Conservation (phyloP, 2,113 vertebrate genomes). For the Pungitius pungitius region DNA sequence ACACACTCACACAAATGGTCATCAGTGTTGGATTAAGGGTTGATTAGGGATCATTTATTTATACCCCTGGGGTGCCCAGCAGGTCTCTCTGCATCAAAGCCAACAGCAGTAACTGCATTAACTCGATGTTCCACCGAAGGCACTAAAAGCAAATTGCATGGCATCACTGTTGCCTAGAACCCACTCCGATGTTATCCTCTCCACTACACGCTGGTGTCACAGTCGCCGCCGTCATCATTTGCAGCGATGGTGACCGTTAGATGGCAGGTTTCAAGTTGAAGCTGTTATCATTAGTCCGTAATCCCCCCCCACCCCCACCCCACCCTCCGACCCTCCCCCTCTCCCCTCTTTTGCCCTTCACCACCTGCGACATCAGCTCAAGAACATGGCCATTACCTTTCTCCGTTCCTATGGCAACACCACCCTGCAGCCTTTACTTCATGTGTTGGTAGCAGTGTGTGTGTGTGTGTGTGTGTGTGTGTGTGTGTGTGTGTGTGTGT, state of each 20-base stretch:
- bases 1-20: constrained; percentile 3
- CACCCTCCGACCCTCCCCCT: background rate
- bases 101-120: constrained; percentile 40
- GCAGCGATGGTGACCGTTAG: constrained; percentile 19
- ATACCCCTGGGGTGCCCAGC: constrained; percentile 30
- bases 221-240: background rate
- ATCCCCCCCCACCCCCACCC: constrained; percentile 31
- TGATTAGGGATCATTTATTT: constrained; percentile 67
- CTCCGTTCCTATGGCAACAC: constrained; percentile 82
- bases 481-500: constrained; percentile 27
- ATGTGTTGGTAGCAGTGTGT: constrained; percentile 49
- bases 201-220: background rate
- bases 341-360: constrained; percentile 51
- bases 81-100: constrained; percentile 33
- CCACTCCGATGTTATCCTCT: constrained; percentile 22
- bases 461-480: constrained; percentile 25
- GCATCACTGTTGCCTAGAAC: constrained; percentile 13
- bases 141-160: constrained; percentile 26
- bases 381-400: constrained; percentile 80
- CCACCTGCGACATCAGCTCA: constrained; percentile 73
- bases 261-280: constrained; percentile 44
- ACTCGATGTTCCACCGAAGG: background rate
- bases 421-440: constrained; percentile 65
- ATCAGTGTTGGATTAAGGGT: constrained; percentile 35
- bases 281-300: constrained; percentile 55